Evolutionary conservation across 2,113 vertebrate genomes (phyloP).

Genomic region (Hassar affinis): DNA sequence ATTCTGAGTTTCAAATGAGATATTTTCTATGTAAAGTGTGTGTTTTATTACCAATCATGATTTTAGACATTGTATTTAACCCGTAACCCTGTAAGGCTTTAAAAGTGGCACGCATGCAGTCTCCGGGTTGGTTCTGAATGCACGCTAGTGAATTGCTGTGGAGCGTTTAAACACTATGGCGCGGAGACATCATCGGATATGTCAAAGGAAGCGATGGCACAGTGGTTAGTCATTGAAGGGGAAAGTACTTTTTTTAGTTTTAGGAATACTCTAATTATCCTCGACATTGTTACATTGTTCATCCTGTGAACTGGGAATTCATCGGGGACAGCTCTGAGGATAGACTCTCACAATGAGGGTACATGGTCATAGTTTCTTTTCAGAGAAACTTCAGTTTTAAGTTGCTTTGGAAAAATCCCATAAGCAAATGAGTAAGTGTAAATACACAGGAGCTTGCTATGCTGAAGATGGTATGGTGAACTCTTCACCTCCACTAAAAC

Average conservation of each 20-base stretch:
- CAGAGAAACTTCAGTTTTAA: neutral
- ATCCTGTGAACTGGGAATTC: neutral
- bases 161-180: neutral
- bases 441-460: neutral
- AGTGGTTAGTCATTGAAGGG: neutral
- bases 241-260: neutral
- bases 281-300: neutral
- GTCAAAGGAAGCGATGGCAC: neutral
- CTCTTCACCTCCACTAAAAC: neutral
- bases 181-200: neutral
- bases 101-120: neutral
- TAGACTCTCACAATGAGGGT: neutral
- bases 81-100: neutral
- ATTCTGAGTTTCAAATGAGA: constrained; percentile 7
- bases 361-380: neutral
- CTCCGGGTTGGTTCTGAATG: neutral
- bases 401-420: neutral
- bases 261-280: neutral
- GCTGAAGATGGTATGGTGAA: neutral
- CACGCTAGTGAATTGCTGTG: neutral
- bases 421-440: neutral
- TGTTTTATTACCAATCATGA: neutral
- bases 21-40: neutral
- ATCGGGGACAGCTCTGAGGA: neutral
- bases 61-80: neutral